Conservation (phyloP, 2,797 vertebrate genomes). For the Cephalopachus bancanus region DNA sequence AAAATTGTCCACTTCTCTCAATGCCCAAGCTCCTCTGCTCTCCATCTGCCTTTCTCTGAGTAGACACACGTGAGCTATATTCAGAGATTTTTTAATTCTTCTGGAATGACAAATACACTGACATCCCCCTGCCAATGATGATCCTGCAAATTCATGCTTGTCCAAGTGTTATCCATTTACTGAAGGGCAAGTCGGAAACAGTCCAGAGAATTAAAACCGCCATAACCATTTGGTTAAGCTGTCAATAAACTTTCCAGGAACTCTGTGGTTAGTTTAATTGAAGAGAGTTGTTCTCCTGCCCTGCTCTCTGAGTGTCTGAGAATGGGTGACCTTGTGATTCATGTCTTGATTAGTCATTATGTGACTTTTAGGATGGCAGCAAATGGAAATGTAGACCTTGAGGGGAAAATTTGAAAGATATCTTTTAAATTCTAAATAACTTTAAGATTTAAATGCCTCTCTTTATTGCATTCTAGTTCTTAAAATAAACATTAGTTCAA, state of each 20-base stretch:
- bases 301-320: constrained; percentile 19
- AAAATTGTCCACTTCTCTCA: background rate
- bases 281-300: background rate
- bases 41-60: background rate
- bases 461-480: constrained; percentile 25
- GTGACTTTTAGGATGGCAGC: constrained; percentile 14
- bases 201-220: constrained; percentile 19
- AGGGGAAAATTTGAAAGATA: constrained; percentile 15
- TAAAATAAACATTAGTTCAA: constrained; percentile 65
- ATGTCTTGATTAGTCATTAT: constrained; percentile 32
- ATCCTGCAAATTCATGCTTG: constrained; percentile 32
- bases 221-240: constrained; percentile 53
- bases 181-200: constrained; percentile 12
- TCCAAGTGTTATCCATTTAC: constrained; percentile 37
- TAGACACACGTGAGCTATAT: background rate
- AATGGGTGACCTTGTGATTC: background rate
- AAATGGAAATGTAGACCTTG: constrained; percentile 56
- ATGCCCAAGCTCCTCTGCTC: background rate
- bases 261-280: background rate
- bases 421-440: constrained; percentile 61
- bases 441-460: constrained; percentile 50
- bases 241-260: constrained; percentile 35
- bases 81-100: constrained; percentile 25
- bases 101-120: background rate
- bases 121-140: background rate